A percentile compares a stretch with the other conserved stretches of the same genome.
phyloP scores from a whole-genome alignment of 2,797 vertebrate species.

The Rhinogobio ventralis region DNA sequence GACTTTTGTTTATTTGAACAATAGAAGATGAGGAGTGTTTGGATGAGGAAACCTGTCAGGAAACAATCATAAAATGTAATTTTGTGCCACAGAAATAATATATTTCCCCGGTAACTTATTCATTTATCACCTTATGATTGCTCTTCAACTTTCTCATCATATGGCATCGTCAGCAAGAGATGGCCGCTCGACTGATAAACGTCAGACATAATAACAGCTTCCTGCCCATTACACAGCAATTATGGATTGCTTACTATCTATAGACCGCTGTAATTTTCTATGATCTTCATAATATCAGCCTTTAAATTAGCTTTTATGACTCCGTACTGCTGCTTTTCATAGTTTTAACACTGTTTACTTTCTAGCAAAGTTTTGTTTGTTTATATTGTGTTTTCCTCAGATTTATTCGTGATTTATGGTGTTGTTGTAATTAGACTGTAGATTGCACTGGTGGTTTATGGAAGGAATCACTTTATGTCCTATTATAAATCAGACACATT shows the following conservation, averaged over 20 bases:
- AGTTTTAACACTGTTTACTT: constrained; percentile 73
- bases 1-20: not conserved
- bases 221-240: constrained; percentile 60
- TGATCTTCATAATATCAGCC: constrained; percentile 58
- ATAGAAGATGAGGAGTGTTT: not conserved
- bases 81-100: not conserved
- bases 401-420: constrained; percentile 76
- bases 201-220: constrained; percentile 35
- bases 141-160: not conserved
- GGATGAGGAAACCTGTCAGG: not conserved
- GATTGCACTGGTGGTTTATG: constrained; percentile 82
- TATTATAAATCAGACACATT: constrained; percentile 80
- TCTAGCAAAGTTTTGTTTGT: constrained; percentile 71
- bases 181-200: constrained; percentile 11
- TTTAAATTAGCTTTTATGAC: constrained; percentile 67
- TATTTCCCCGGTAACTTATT: not conserved
- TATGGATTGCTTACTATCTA: constrained; percentile 60
- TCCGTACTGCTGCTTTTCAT: constrained; percentile 68
- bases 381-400: constrained; percentile 78
- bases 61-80: not conserved
- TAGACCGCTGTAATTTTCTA: constrained; percentile 52
- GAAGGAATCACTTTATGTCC: constrained; percentile 79
- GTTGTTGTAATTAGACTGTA: constrained; percentile 82
- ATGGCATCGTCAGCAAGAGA: not conserved
- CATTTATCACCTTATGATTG: not conserved